Evolutionary conservation across 2,797 vertebrate genomes (phyloP).

Genomic region (Lindbergichthys nudifrons): DNA sequence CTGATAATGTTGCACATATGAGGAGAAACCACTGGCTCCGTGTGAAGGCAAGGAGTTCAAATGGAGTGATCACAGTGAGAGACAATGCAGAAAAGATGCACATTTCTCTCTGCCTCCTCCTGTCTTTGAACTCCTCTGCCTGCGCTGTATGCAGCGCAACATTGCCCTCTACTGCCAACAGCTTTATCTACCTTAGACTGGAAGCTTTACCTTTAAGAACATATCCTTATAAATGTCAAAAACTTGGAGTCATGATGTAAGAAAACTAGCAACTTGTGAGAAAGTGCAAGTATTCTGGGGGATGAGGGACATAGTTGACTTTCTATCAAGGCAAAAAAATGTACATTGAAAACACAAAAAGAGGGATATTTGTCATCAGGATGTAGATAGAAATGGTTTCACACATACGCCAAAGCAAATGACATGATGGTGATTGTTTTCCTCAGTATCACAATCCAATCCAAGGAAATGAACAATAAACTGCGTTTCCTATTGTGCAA

Average conservation of each 20-base stretch:
- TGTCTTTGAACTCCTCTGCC: neutral
- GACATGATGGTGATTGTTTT: neutral
- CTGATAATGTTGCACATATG: conserved; percentile 71
- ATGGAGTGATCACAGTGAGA: conserved; percentile 75
- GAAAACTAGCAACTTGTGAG: conserved; percentile 12
- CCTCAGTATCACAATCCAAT: neutral
- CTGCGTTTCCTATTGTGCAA: neutral
- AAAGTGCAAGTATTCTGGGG: neutral
- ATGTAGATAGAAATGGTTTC: neutral
- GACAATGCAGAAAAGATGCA: conserved; percentile 65
- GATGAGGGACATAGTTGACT: conserved; percentile 2
- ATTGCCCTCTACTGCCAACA: conserved; percentile 78
- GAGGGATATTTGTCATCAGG: neutral
- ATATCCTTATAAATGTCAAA: conserved; percentile 12
- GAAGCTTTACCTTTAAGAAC: neutral
- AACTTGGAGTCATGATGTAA: conserved; percentile 23
- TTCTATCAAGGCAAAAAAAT: neutral
- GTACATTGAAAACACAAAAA: neutral
- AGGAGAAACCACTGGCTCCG: conserved; percentile 69
- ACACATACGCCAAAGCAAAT: neutral
- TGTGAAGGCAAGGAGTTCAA: conserved; percentile 67
- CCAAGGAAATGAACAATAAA: neutral
- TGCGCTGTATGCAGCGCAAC: conserved; percentile 59
- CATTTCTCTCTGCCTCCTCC: conserved; percentile 54
- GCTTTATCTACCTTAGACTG: neutral